A percentile compares a stretch with the other conserved stretches of the same genome.
phyloP scores from a whole-genome alignment of 2,113 vertebrate genomes.

The Ameiurus melas region DNA sequence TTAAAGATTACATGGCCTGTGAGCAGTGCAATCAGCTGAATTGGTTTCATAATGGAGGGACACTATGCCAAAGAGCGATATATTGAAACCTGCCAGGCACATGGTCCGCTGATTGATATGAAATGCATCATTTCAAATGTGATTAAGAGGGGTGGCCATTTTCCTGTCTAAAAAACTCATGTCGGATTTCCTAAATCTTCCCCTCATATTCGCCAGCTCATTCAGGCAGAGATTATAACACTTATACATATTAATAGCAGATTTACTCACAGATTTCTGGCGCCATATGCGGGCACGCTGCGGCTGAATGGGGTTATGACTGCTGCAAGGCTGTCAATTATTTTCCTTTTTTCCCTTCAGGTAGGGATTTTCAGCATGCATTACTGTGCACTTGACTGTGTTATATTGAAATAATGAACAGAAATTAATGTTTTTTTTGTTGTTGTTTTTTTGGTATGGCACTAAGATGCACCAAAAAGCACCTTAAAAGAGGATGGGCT shows the following conservation, averaged over 20 bases:
- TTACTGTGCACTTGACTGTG: slow-evolving; percentile 43
- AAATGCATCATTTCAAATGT: slow-evolving; percentile 50
- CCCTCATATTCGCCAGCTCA: slow-evolving; percentile 42
- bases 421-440: slow-evolving; percentile 26
- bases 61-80: slow-evolving; percentile 33
- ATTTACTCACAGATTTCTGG: slow-evolving; percentile 51
- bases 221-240: slow-evolving; percentile 54
- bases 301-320: slow-evolving; percentile 42
- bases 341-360: slow-evolving; percentile 40
- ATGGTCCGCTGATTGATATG: slow-evolving; percentile 41
- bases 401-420: slow-evolving; percentile 31
- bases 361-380: slow-evolving; percentile 42
- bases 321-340: slow-evolving; percentile 39
- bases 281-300: slow-evolving; percentile 33
- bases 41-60: slow-evolving; percentile 38
- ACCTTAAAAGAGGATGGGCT: background rate
- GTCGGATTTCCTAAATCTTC: slow-evolving; percentile 53
- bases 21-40: slow-evolving; percentile 44
- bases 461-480: background rate
- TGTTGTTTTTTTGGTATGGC: background rate
- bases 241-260: slow-evolving; percentile 58
- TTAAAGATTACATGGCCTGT: slow-evolving; percentile 43
- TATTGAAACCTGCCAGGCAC: slow-evolving; percentile 33
- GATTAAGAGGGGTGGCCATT: slow-evolving; percentile 51
- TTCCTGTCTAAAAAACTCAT: slow-evolving; percentile 49